Conservation (phyloP, 2,888 invertebrate genomes). For the Antitype chi region DNA sequence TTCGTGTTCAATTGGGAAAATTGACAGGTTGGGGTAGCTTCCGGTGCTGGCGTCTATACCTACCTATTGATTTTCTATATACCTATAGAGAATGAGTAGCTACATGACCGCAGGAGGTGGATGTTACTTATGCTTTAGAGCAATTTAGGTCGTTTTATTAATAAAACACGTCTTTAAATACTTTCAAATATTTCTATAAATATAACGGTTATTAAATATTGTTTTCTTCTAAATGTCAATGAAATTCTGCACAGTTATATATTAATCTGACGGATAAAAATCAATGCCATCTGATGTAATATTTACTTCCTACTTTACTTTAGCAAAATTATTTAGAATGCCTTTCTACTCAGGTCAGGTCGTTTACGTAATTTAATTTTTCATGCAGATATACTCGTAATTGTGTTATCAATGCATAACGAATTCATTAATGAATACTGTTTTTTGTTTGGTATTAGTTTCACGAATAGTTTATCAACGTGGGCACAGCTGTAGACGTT, state of each 20-base stretch:
- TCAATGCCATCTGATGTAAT: constrained; percentile 65
- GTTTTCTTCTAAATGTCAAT: constrained; percentile 36
- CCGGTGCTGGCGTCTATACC: too few relatives aligned
- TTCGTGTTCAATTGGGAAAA: too few relatives aligned
- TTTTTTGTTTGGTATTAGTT: constrained; percentile 8
- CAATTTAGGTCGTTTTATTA: too few relatives aligned
- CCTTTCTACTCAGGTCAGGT: constrained; percentile 45
- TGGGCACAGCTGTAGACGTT: not conserved
- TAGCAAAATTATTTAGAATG: constrained; percentile 45
- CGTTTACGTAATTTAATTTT: constrained; percentile 50
- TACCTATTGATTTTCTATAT: too few relatives aligned
- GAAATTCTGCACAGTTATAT: constrained; percentile 36
- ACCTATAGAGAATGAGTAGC: too few relatives aligned
- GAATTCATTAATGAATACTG: constrained; percentile 20
- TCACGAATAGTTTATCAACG: not conserved
- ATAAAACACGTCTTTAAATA: not conserved
- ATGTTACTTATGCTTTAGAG: not conserved
- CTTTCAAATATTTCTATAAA: not conserved
- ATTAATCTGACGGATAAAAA: constrained; percentile 49
- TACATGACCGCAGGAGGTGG: not conserved
- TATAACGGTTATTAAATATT: not conserved
- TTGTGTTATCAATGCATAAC: constrained; percentile 30
- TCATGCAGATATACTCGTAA: constrained; percentile 24
- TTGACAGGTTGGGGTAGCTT: too few relatives aligned
- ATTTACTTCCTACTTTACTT: constrained; percentile 59